phyloP scores from a whole-genome alignment of 2,888 invertebrate genomes.

The Lithophane socia region DNA sequence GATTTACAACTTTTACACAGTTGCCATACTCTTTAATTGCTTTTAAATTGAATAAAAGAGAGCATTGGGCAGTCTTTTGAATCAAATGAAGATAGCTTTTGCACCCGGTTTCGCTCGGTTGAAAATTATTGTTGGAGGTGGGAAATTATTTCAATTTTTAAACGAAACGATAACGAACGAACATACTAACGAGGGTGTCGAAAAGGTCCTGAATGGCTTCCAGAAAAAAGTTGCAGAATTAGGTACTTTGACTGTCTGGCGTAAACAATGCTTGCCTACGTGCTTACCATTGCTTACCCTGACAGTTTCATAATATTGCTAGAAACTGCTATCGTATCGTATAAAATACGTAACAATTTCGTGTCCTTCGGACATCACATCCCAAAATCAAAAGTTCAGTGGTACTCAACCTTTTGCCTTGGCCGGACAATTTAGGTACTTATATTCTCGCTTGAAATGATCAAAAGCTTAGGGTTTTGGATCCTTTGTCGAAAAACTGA shows the following conservation, averaged over 20 bases:
- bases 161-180: too few relatives aligned
- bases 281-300: too few relatives aligned
- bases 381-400: neutral
- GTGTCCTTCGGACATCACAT: neutral
- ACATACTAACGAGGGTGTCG: too few relatives aligned
- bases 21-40: neutral
- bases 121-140: too few relatives aligned
- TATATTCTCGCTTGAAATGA: too few relatives aligned
- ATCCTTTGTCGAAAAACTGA: neutral
- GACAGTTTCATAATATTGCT: neutral
- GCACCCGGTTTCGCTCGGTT: too few relatives aligned
- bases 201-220: too few relatives aligned
- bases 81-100: neutral
- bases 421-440: neutral
- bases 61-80: neutral
- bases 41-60: slow-evolving; percentile 15
- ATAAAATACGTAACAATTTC: neutral
- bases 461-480: too few relatives aligned
- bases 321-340: neutral
- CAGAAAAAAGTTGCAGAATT: too few relatives aligned
- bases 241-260: too few relatives aligned
- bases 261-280: neutral
- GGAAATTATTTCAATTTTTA: too few relatives aligned
- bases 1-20: slow-evolving; percentile 28
- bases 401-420: neutral